These are phyloP conservation scores for Tapirus indicus DNA, from an alignment of 2,797 vertebrate species.

Conservation along the genomic window DNA sequence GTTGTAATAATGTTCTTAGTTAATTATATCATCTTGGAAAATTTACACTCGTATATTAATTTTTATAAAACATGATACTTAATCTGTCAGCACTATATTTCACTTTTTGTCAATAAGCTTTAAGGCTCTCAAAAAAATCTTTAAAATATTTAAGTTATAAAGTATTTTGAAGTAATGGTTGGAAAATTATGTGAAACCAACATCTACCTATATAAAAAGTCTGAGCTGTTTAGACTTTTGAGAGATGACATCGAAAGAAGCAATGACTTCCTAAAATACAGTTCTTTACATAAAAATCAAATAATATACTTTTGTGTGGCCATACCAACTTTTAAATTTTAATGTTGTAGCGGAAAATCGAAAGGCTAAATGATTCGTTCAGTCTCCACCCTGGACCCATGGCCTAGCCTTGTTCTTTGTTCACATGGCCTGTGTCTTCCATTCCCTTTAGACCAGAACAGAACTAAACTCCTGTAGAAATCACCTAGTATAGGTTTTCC, in stretches of 20 bases:
- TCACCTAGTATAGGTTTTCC: not conserved
- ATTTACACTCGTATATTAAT: not conserved
- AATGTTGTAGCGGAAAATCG: not conserved
- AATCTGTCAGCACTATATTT: conserved; percentile 7
- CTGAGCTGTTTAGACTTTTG: conserved; percentile 13
- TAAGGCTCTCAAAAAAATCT: not conserved
- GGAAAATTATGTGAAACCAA: conserved; percentile 26
- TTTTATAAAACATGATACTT: conserved; percentile 45
- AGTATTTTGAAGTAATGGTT: conserved; percentile 40
- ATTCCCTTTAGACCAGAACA: not conserved
- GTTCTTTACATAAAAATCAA: not conserved
- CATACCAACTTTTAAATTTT: not conserved
- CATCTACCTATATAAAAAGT: not conserved
- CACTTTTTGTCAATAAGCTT: conserved; percentile 53
- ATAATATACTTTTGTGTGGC: not conserved
- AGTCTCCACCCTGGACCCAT: accelerated
- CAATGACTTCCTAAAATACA: not conserved
- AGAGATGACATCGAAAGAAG: not conserved
- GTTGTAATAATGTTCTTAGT: not conserved
- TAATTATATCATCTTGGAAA: conserved; percentile 42
- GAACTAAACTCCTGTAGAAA: not conserved
- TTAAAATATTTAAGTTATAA: conserved; percentile 28
- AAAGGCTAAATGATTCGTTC: not conserved
- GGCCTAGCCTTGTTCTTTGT: not conserved
- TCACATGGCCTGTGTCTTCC: not conserved